Conservation (phyloP, 2,113 vertebrate species). For the Antechinus stuartii region DNA sequence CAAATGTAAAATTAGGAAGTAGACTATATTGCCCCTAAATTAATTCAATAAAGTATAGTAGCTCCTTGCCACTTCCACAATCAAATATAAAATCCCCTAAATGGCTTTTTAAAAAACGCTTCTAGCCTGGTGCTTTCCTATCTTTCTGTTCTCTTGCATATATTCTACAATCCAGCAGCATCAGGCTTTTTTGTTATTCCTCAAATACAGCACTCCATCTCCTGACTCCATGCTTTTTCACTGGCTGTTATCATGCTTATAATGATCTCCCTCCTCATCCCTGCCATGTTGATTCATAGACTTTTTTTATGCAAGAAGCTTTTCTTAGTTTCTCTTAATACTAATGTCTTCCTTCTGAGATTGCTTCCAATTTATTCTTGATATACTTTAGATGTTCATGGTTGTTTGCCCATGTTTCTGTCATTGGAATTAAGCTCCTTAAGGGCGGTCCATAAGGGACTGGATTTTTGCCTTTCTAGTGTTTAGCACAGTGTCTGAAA, state of each 20-base stretch:
- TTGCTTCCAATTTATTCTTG: neutral
- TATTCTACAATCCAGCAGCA: neutral
- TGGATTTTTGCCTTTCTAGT: neutral
- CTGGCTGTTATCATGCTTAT: neutral
- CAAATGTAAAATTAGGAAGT: neutral
- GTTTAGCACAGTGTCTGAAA: neutral
- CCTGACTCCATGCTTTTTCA: neutral
- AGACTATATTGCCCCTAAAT: neutral
- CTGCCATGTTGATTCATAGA: neutral
- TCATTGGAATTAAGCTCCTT: neutral
- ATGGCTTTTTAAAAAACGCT: neutral
- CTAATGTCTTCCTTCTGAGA: neutral
- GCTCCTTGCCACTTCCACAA: neutral
- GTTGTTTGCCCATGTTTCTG: neutral
- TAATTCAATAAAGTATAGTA: neutral
- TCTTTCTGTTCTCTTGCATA: neutral
- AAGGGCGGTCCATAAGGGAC: neutral
- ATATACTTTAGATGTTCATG: neutral
- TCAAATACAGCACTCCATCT: neutral
- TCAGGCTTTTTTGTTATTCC: neutral
- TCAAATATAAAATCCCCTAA: neutral
- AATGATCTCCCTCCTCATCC: neutral
- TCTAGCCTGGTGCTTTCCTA: neutral
- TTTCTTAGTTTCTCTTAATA: neutral
- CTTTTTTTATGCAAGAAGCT: neutral